These are phyloP conservation scores for Yponomeuta malinellus DNA, from an alignment of 2,888 invertebrate genomes.

Conservation along the genomic window DNA sequence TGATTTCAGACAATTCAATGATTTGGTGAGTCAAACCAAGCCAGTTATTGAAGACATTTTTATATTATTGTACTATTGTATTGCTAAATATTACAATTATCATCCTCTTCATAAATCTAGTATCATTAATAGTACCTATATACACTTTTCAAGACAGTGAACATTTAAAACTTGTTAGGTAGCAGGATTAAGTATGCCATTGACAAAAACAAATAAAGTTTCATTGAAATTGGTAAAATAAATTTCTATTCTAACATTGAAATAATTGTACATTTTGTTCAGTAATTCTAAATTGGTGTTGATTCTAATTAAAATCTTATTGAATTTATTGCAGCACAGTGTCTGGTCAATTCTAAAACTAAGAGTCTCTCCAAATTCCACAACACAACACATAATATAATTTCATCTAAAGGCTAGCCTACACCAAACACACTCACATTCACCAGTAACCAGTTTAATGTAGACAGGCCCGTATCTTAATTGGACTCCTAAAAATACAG, in stretches of 20 bases:
- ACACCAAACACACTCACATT: background rate
- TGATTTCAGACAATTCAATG: too few species aligned
- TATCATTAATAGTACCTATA: slow-evolving; percentile 4
- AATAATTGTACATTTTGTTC: background rate
- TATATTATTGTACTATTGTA: slow-evolving; percentile 14
- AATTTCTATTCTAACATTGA: background rate
- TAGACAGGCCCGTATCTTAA: background rate
- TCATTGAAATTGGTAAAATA: background rate
- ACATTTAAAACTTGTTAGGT: background rate
- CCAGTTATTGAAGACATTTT: slow-evolving; percentile 15
- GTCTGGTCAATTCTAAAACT: background rate
- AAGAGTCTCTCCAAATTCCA: background rate
- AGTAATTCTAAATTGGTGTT: background rate
- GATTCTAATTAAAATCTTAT: background rate
- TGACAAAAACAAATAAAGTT: background rate
- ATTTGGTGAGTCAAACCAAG: slow-evolving; percentile 2
- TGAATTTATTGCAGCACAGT: background rate
- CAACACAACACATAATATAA: background rate
- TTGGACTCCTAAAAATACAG: background rate
- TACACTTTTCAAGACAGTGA: background rate
- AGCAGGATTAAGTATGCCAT: background rate
- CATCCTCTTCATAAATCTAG: slow-evolving; percentile 20
- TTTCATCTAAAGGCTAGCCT: background rate
- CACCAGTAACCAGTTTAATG: background rate
- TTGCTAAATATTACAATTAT: slow-evolving; percentile 17